Base-by-base conservation (phyloP, 1,140 invertebrate genomes). In the Zaprionus taronus region DNA sequence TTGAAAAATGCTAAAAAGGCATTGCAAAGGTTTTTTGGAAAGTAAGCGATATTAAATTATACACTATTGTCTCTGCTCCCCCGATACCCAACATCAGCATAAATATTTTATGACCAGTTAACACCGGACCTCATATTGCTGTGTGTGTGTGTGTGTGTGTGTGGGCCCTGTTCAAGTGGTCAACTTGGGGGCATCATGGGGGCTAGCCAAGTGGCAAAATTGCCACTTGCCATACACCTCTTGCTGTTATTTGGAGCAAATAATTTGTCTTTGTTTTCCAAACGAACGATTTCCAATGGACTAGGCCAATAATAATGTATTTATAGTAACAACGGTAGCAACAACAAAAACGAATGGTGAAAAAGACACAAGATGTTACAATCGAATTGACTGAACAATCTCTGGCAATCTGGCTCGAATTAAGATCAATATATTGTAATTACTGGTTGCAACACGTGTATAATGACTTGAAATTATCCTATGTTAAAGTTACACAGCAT, bases 181-280 rank as follows among this genome's bases (percentile, higher is more conserved):
- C 44, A 49, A 49, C 44, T 47, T 34, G 31, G 31, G 2, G 31
- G 9, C 9, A 34, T 3, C 15, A n/a, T 6, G 15, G 14, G 7
- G 20, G 66, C 57, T 41, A 56, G 14, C 70, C 73, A 71, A 81
- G 68, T 83, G 81, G 81, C 81, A 83, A 83, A 65, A 70, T 65
- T 73, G 67, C 67, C 77, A 70, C 38, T 62, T 55, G 64, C 38
- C 38, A 49, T 28, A 44, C 58, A 28, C 28, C 67, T 55, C 72
- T 63, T 58, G 41, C 51, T 53, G 80, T 71, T 67, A 85, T 85
- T 79, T 85, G 76, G 83, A 86, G 79, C 83, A 85, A 76, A 79
- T 86, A 87, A 87, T 85, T 83, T 76, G 71, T 77, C 72, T 71
- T 85, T 87, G 83, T 85, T 83, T 86, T 85, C 82, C 82, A 87